Percentiles rank a stretch among this genome's conserved stretches.
Conservation (phyloP, 2,113 vertebrate species). For the Neofelis nebulosa region DNA sequence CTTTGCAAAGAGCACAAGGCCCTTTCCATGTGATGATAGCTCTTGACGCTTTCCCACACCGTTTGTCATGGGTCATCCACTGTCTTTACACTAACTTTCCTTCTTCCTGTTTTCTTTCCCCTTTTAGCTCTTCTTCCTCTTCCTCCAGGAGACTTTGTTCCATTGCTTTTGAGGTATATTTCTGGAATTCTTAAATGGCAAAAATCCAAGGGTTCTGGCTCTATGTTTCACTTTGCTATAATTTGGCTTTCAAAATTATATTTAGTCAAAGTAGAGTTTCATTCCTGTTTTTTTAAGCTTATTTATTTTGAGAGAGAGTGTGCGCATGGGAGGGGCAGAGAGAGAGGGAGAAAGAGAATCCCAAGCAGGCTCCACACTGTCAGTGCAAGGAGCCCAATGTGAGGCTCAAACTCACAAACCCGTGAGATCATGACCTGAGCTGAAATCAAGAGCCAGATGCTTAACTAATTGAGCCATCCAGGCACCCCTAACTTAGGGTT, state of each 20-base stretch:
- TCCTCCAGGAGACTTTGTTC: not conserved
- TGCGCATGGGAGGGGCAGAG: not conserved
- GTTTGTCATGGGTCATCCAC: not conserved
- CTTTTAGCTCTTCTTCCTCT: not conserved
- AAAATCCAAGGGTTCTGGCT: not conserved
- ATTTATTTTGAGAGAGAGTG: not conserved
- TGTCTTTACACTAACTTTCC: not conserved
- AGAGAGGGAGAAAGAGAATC: not conserved
- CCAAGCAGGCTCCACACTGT: not conserved
- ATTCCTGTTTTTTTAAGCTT: not conserved
- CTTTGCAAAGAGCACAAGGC: not conserved
- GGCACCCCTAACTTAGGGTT: not conserved
- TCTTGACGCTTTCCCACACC: not conserved
- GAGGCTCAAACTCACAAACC: not conserved
- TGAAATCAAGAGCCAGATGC: not conserved
- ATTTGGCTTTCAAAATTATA: not conserved
- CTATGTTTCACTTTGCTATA: not conserved
- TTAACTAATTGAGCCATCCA: not conserved
- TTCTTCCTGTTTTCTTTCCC: not conserved
- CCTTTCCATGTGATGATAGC: not conserved
- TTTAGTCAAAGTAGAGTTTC: not conserved
- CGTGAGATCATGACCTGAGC: not conserved
- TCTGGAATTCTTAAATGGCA: not conserved
- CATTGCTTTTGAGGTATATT: not conserved
- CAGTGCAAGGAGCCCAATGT: not conserved